Percentiles rank a stretch among this genome's conserved stretches.
These are phyloP conservation scores for Nothocercus julius DNA, from an alignment of 2,113 vertebrate species.

Conservation along the genomic window DNA sequence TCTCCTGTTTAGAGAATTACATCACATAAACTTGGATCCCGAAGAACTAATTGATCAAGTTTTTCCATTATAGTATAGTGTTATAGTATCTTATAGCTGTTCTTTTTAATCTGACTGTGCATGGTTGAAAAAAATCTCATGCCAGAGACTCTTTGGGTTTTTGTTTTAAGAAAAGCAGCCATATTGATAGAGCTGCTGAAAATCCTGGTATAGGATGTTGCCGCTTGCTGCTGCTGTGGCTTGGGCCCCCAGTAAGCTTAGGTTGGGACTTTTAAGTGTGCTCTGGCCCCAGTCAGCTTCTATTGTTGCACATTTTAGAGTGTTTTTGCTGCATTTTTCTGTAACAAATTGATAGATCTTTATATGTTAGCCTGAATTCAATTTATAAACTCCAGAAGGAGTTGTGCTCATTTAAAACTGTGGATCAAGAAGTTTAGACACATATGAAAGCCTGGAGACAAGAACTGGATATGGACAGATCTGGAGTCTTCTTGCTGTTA, in stretches of 20 bases:
- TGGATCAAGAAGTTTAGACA: neutral
- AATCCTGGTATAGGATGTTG: neutral
- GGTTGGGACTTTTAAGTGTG: neutral
- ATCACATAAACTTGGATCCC: neutral
- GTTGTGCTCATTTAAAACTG: neutral
- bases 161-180: neutral
- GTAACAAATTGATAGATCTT: neutral
- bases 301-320: neutral
- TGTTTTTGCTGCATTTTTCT: neutral
- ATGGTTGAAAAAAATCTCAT: neutral
- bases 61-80: neutral
- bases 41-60: neutral
- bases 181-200: neutral
- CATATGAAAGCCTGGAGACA: neutral
- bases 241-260: neutral
- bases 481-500: neutral
- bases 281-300: neutral
- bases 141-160: neutral
- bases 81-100: neutral
- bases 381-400: neutral
- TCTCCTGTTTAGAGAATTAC: neutral
- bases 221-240: neutral
- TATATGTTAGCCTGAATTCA: neutral
- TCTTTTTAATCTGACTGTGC: neutral
- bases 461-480: neutral